Evolutionary conservation across 2,113 vertebrate genomes (phyloP).

Genomic region (Scolopax mira): DNA sequence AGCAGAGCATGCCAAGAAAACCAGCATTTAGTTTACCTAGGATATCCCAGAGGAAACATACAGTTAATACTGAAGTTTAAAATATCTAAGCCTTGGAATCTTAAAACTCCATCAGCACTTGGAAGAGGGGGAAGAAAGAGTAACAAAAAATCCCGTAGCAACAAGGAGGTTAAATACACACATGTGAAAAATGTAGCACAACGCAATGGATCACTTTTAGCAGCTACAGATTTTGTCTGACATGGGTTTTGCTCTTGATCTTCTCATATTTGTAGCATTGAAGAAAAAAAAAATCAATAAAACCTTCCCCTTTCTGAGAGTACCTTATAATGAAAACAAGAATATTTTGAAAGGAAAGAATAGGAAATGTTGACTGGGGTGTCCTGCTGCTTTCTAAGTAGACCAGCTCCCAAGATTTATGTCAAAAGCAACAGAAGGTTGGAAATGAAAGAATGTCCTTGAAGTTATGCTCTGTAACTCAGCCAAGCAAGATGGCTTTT

Average conservation of each 20-base stretch:
- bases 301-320: conserved; percentile 30
- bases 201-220: conserved; percentile 32
- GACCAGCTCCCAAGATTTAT: conserved; percentile 59
- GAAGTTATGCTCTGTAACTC: conserved; percentile 44
- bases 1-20: conserved; percentile 43
- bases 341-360: conserved; percentile 66
- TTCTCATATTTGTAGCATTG: conserved; percentile 10
- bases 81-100: conserved; percentile 57
- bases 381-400: conserved; percentile 68
- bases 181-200: not conserved
- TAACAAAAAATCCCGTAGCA: conserved; percentile 32
- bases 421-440: conserved; percentile 56
- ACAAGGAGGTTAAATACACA: conserved; percentile 59
- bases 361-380: conserved; percentile 58
- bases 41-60: conserved; percentile 50
- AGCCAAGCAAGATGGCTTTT: conserved; percentile 19
- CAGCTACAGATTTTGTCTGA: not conserved
- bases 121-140: conserved; percentile 6
- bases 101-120: conserved; percentile 47
- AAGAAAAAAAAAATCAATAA: conserved; percentile 35
- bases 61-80: conserved; percentile 52
- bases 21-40: conserved; percentile 55
- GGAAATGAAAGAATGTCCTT: conserved; percentile 56
- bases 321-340: conserved; percentile 59
- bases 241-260: conserved; percentile 16